Evolutionary conservation across 2,888 invertebrate genomes (phyloP), one percentile per base, ranked within the genome.

Genomic region (Caenorhabditis uteleia): DNA sequence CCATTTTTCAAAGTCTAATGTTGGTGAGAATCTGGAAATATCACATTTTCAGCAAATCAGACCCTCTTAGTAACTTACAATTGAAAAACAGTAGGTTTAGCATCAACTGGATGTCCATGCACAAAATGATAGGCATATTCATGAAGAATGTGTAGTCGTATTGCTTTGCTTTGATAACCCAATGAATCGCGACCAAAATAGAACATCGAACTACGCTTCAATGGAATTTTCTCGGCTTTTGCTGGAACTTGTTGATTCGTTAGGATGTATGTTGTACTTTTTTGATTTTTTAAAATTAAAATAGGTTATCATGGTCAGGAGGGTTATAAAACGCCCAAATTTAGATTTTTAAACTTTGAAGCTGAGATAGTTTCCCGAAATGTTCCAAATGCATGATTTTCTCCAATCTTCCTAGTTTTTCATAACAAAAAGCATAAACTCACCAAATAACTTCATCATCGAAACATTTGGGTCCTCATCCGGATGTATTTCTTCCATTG

Each of bases 51-150:
- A 14, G 1, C 38, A 40, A 39, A 40, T 39, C 16, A 45, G 39
- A 21, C 14, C 16, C 14, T 21, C 29, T 29, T 21, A 12, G 3
- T 21, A 12, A 39, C 54, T n/a, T 25, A 61, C 61, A 51, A 23
- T 7, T 62, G 39, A 38, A 57, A 62, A 21, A 43, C 26, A 14
- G 38, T 49, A 12, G 51, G 53, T 10, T 7, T 18, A 14, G 26
- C 29, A 3, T 14, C 57, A 8, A 47, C 39, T 3, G 21, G 31
- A 36, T 59, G 46, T 10, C 68, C 60, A 47, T 74, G 57, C 8
- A 76, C 66, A 40, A 78, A 58, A 10, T 75, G 75, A 54, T 48
- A 75, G 14, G 60, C 65, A 31, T 74, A 50, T 45, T 75, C 70
- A 44, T 79, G 79, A 14, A 77, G 21, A 3, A 75, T 6, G 33